Percentiles rank a stretch among this genome's conserved stretches.
Evolutionary conservation across 2,797 vertebrate species (phyloP).

Genomic region (Anomalospiza imberbis): DNA sequence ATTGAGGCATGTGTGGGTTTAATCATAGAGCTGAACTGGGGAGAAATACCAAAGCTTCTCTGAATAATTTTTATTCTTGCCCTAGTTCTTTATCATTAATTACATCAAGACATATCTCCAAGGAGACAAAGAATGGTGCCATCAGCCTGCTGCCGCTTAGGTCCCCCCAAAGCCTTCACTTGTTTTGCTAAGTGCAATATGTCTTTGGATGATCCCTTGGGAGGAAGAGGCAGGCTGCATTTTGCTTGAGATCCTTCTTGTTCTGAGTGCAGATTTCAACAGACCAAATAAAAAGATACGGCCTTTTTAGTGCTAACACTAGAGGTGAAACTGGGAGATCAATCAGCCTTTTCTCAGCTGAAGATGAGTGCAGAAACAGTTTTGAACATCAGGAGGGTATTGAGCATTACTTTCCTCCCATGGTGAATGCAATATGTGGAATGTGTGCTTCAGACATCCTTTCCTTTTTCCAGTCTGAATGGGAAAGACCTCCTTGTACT

Average conservation of each 20-base stretch:
- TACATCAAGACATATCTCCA: slow-evolving; percentile 33
- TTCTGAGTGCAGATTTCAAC: neutral
- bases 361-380: slow-evolving; percentile 9
- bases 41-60: slow-evolving; percentile 8
- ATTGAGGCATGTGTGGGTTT: slow-evolving; percentile 46
- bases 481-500: neutral
- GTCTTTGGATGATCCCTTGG: neutral
- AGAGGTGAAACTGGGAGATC: neutral
- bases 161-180: neutral
- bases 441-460: neutral
- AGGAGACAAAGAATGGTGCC: neutral
- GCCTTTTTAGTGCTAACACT: neutral
- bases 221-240: neutral
- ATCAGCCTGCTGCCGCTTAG: neutral
- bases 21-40: neutral
- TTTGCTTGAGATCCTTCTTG: neutral
- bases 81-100: neutral
- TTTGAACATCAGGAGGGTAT: neutral
- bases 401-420: neutral
- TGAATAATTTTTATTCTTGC: slow-evolving; percentile 53
- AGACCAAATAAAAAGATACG: neutral
- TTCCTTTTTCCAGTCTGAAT: slow-evolving; percentile 10
- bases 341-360: slow-evolving; percentile 8
- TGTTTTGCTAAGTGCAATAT: neutral
- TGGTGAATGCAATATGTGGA: neutral